Base-by-base conservation (phyloP, 2,113 vertebrate species). In the Acanthochromis polyacanthus region DNA sequence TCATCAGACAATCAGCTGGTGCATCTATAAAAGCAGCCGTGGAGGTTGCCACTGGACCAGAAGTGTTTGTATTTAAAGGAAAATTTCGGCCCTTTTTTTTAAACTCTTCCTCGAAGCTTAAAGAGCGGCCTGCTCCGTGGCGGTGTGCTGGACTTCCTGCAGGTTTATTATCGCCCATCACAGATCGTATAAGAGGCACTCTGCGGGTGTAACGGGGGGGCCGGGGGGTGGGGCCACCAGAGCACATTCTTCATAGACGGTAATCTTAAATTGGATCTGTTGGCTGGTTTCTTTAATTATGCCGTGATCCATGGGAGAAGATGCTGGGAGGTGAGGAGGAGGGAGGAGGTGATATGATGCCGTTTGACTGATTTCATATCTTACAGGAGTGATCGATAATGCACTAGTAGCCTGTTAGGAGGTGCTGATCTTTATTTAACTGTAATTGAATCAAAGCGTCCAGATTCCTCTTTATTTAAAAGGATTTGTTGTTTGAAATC, bases 261-360 rank as follows among this genome's bases (percentile, higher is more conserved):
- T 91, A 84, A 90, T 93, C 93, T 93, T 73, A 95, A 92, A 90
- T 93, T 93, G 91, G 93, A 93, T 96, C 94, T 93, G 94, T 92
- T 95, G 66, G 84, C 63, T 93, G 91, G 88, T 91, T 94, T 87
- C 92, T 93, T 90, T 94, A 95, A 95, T 96, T 95, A 95, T 95
- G 62, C 93, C 94, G 91, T 93, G 95, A 95, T 93, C 76, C 86
- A 82, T 78, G 81, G 36, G 66, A 75, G 62, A 83, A 84, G 64
- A 25, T 71, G 74, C 60, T 58, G 23, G 53, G 63, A 85, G 77
- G 78, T 75, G 79, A 80, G 64, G 71, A 58, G 59, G 51, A 11
- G 22, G 25, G 15, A 14, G 23, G 67, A 4, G 60, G 22, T 23
- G 2, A 7, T 78, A 55, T 46, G 71, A 62, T 80, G 80, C 50